Evolutionary conservation across 2,797 vertebrate species (phyloP).

Genomic region (Alectoris magna): DNA sequence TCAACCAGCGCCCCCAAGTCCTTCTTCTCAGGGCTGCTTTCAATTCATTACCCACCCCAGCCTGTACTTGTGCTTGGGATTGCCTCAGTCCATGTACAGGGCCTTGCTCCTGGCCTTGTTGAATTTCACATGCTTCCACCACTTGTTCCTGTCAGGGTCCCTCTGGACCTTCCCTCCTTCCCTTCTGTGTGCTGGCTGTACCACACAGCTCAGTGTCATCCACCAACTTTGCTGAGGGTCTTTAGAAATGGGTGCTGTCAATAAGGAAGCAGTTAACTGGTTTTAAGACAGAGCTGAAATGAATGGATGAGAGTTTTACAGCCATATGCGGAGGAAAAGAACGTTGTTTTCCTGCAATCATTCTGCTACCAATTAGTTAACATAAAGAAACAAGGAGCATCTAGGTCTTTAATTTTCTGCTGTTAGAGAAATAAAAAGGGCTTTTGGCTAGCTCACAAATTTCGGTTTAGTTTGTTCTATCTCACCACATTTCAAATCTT

Average conservation of each 20-base stretch:
- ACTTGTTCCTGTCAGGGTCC: not conserved
- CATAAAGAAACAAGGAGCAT: not conserved
- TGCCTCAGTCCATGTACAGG: not conserved
- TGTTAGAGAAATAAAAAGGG: not conserved
- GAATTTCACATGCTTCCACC: not conserved
- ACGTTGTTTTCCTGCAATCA: not conserved
- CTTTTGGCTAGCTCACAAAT: not conserved
- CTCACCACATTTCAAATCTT: not conserved
- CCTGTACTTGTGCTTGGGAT: not conserved
- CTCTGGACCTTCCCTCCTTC: not conserved
- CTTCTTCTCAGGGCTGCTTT: no score
- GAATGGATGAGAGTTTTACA: not conserved
- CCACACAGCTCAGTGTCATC: not conserved
- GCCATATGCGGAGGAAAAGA: not conserved
- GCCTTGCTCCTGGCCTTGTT: not conserved
- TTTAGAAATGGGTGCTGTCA: not conserved
- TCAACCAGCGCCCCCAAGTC: no score
- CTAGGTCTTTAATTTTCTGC: not conserved
- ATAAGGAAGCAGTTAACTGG: not conserved
- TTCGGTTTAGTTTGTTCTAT: not conserved
- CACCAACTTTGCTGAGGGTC: no score
- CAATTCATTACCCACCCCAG: not conserved
- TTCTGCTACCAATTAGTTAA: not conserved
- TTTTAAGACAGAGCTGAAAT: not conserved
- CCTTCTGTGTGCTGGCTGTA: not conserved